Percentiles rank a stretch among this genome's conserved stretches.
Evolutionary conservation across 2,113 vertebrate genomes (phyloP).

Genomic region (Bolborhynchus lineola): DNA sequence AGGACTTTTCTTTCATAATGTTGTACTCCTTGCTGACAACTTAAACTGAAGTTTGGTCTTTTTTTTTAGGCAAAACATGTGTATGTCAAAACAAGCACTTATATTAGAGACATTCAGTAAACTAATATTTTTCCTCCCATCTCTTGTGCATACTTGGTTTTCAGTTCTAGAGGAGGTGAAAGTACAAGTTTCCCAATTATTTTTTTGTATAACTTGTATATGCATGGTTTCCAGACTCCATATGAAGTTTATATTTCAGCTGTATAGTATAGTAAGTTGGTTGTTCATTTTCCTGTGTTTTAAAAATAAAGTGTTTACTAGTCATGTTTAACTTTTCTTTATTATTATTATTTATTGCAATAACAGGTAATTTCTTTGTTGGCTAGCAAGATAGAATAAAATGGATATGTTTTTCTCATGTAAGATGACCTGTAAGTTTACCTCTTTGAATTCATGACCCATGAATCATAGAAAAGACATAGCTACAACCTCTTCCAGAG

Average conservation of each 20-base stretch:
- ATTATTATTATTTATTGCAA: not conserved
- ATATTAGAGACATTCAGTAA: not conserved
- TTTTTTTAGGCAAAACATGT: not conserved
- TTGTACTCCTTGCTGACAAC: not conserved
- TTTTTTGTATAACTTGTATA: not conserved
- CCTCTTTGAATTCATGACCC: not conserved
- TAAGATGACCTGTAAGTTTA: not conserved
- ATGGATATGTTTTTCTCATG: not conserved
- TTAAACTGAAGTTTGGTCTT: not conserved
- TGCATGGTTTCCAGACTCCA: not conserved
- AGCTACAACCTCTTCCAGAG: not conserved
- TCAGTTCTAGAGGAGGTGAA: not conserved
- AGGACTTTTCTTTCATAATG: not conserved
- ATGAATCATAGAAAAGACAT: not conserved
- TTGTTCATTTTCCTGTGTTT: not conserved
- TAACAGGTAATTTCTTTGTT: not conserved
- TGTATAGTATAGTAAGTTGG: not conserved
- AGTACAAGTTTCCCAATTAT: not conserved
- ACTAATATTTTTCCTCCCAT: not conserved
- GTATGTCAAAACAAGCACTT: not conserved
- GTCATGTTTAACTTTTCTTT: not conserved
- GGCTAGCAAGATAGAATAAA: not conserved
- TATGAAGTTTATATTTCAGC: not conserved
- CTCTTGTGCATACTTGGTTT: not conserved
- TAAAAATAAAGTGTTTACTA: not conserved